Conservation (phyloP, 2,113 vertebrate species). For the Gambusia holbrooki region DNA sequence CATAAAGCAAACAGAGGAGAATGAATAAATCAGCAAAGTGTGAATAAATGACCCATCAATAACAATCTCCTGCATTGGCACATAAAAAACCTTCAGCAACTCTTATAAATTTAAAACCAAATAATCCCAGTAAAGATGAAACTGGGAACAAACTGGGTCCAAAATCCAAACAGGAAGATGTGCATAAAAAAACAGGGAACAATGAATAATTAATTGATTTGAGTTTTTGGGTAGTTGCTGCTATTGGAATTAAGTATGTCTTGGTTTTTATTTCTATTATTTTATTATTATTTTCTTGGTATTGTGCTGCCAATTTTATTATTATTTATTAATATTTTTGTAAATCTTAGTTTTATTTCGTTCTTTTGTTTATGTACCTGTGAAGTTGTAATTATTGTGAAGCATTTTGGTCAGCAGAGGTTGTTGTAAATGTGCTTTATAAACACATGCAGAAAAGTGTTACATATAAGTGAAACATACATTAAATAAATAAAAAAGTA, state of each 20-base stretch:
- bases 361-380: too few species aligned
- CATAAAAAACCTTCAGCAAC: background rate
- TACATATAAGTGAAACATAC: background rate
- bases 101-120: background rate
- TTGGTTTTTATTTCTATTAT: too few species aligned
- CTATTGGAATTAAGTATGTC: too few species aligned
- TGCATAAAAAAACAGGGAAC: background rate
- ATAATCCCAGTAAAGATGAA: background rate
- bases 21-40: background rate
- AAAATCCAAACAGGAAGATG: background rate
- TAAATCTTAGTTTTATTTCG: too few species aligned
- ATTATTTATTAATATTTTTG: too few species aligned
- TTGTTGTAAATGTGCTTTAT: background rate
- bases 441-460: conserved; percentile 7
- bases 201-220: too few species aligned
- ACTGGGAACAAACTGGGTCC: background rate
- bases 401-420: too few species aligned
- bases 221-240: too few species aligned
- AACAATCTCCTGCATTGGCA: background rate
- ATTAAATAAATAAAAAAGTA: background rate
- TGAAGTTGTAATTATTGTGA: too few species aligned
- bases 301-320: too few species aligned
- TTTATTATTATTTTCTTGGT: too few species aligned
- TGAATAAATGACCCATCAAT: background rate
- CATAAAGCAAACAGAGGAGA: too few species aligned